Evolutionary conservation across 2,888 invertebrate species (phyloP).

Genomic region (Periphyllus acericola): DNA sequence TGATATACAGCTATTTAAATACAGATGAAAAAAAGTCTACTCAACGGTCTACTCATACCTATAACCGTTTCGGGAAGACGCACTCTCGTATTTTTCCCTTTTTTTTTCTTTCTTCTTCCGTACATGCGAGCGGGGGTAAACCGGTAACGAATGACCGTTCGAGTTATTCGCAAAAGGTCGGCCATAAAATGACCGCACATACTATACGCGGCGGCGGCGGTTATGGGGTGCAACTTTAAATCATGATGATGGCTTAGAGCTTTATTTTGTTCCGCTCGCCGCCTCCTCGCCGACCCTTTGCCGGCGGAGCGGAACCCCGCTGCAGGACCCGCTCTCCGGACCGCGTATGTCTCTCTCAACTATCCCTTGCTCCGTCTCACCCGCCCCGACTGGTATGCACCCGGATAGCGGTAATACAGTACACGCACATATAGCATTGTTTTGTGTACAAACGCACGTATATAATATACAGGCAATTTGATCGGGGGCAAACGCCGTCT

Average conservation of each 20-base stretch:
- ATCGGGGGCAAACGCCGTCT: neutral
- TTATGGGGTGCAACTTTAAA: constrained; percentile 43
- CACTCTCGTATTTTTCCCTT: neutral
- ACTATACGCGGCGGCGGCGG: neutral
- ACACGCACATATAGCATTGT: neutral
- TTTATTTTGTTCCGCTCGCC: constrained; percentile 35
- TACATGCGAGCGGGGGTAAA: no score
- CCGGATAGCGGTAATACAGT: no score
- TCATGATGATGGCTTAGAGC: constrained; percentile 24
- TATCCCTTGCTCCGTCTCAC: neutral
- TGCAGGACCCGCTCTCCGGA: neutral
- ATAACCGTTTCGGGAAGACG: neutral
- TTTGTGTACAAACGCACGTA: neutral
- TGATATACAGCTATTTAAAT: neutral
- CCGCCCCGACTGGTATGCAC: no score
- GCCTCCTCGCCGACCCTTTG: neutral
- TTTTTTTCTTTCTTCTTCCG: neutral
- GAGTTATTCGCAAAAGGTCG: constrained; percentile 44
- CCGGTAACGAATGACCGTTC: constrained; percentile 22
- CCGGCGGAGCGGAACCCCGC: neutral
- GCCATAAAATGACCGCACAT: constrained; percentile 37
- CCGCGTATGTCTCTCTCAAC: neutral
- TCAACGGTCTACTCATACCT: neutral
- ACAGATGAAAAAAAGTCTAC: neutral
- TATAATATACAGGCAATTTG: neutral